A percentile compares a stretch with the other conserved stretches of the same genome.
Conservation (phyloP, 1,140 invertebrate genomes). For the Drosophila bocqueti region DNA sequence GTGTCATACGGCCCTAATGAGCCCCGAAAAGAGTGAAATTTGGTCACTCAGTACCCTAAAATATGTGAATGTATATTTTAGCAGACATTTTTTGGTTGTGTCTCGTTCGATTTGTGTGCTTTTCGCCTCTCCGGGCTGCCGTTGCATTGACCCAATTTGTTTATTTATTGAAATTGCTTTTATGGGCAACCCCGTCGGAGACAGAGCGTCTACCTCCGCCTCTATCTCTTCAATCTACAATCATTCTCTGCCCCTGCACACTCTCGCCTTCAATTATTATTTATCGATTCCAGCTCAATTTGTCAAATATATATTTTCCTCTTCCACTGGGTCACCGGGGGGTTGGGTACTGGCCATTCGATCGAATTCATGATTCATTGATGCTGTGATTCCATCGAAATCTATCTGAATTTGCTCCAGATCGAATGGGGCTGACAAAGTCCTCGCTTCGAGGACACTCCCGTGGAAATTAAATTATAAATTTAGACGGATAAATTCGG, state of each 20-base stretch:
- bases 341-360: constrained; percentile 7
- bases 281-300: constrained; percentile 73
- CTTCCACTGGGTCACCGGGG: constrained; percentile 1
- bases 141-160: constrained; percentile 74
- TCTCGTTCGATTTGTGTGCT: constrained; percentile 20
- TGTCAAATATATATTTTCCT: constrained; percentile 60
- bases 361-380: constrained; percentile 39
- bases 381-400: constrained; percentile 21
- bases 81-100: background rate
- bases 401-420: constrained; percentile 21
- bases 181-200: constrained; percentile 33
- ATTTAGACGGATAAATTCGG: constrained; percentile 41
- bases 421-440: constrained; percentile 18
- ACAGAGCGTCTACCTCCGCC: constrained; percentile 32
- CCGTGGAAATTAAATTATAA: constrained; percentile 51
- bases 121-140: constrained; percentile 14
- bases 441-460: constrained; percentile 21
- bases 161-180: constrained; percentile 82
- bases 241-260: constrained; percentile 40
- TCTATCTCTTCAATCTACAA: constrained; percentile 37
- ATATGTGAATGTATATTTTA: constrained; percentile 16
- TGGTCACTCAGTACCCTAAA: constrained; percentile 21
- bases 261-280: constrained; percentile 69
- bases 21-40: constrained; percentile 18
- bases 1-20: constrained; percentile 60